phyloP scores from a whole-genome alignment of 2,113 vertebrate genomes.

The Redunca redunca region DNA sequence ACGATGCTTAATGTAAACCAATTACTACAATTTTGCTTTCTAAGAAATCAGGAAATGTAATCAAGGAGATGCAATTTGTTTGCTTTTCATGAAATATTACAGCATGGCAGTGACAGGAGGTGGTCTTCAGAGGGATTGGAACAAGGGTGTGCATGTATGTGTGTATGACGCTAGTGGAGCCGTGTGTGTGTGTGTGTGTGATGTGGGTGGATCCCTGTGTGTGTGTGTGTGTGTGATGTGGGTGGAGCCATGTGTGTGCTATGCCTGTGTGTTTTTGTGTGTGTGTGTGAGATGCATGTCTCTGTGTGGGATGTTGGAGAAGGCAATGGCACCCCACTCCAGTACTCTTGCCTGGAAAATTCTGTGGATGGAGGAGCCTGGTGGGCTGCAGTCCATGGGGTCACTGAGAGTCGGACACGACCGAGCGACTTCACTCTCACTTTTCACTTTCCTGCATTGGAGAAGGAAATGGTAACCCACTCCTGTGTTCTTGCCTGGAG shows the following conservation, averaged over 20 bases:
- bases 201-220: background rate
- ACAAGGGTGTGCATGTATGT: fast-evolving
- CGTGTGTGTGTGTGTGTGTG: background rate
- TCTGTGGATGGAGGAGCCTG: no score
- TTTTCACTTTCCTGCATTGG: no score
- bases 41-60: slow-evolving; percentile 68
- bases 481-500: no score
- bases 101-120: background rate
- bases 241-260: fast-evolving
- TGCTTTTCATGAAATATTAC: slow-evolving; percentile 39
- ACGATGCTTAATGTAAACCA: slow-evolving; percentile 62
- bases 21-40: slow-evolving; percentile 66
- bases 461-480: no score
- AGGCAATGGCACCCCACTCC: no score
- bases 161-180: background rate
- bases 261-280: background rate
- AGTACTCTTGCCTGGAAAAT: no score
- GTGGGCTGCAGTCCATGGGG: no score
- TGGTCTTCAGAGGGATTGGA: background rate
- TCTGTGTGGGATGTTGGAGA: no score
- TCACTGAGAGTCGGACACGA: no score
- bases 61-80: slow-evolving; percentile 50
- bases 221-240: background rate
- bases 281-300: fast-evolving
- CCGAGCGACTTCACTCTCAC: no score